phyloP scores from a whole-genome alignment of 2,888 invertebrate species.

The Quadriops clusia region DNA sequence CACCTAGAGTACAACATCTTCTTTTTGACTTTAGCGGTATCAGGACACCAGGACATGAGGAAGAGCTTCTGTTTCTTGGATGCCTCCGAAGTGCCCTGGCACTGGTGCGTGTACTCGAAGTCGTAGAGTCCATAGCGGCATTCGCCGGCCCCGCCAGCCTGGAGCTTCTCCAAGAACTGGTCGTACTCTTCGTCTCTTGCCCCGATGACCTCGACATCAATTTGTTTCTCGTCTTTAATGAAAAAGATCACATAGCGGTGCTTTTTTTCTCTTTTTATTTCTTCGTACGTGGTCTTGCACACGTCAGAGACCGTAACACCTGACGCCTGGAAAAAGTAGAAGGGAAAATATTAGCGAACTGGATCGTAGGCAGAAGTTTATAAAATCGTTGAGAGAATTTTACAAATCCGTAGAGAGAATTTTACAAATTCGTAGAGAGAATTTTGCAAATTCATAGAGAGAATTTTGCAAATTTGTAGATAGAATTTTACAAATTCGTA shows the following conservation, averaged over 20 bases:
- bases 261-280: conserved; percentile 96
- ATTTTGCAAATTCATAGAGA: too few relatives aligned
- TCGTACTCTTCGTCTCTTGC: conserved; percentile 86
- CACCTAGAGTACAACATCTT: conserved; percentile 73
- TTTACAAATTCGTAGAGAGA: too few relatives aligned
- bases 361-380: conserved; percentile 1
- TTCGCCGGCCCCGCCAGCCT: conserved; percentile 82
- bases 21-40: conserved; percentile 87
- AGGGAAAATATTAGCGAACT: conserved; percentile 2
- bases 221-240: conserved; percentile 91
- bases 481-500: conserved; percentile 4
- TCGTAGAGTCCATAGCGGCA: conserved; percentile 98
- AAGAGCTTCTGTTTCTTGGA: conserved; percentile 96
- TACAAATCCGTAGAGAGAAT: too few relatives aligned
- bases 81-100: conserved; percentile 92
- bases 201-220: conserved; percentile 88
- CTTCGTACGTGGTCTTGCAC: conserved; percentile 91
- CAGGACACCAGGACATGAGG: conserved; percentile 98
- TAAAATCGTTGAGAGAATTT: too few relatives aligned
- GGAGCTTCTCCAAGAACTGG: conserved; percentile 85
- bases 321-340: conserved; percentile 59
- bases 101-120: conserved; percentile 95
- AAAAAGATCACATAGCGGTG: conserved; percentile 94
- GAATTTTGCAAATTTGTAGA: not conserved
- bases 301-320: conserved; percentile 93